Conservation (phyloP, 64 coral and sea anemone genomes). For the Stichodactyla mertensii region DNA sequence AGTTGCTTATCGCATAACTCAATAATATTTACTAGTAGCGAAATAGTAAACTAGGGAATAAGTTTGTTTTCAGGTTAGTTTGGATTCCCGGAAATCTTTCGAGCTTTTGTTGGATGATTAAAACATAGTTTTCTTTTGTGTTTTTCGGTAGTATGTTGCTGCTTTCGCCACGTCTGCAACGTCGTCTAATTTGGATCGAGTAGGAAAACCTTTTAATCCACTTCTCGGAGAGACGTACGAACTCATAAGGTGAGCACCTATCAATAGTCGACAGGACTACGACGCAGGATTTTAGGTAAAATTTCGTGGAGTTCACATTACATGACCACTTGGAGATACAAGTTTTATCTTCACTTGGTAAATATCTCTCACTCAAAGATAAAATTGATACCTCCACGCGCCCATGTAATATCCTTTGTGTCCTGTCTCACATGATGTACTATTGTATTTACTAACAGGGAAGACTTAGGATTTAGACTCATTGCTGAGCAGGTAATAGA, state of each 20-base stretch:
- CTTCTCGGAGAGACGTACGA: constrained; percentile 93
- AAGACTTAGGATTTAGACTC: constrained; percentile 83
- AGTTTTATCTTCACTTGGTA: neutral
- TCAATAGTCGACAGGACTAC: too few species aligned
- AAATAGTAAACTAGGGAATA: too few species aligned
- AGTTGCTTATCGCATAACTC: too few species aligned
- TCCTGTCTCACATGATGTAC: neutral
- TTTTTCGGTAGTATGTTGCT: constrained; percentile 46
- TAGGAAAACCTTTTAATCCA: constrained; percentile 96
- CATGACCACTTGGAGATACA: too few species aligned
- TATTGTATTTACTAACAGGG: constrained; percentile 41
- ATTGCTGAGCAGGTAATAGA: constrained; percentile 80
- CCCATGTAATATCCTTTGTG: too few species aligned
- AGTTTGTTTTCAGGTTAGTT: too few species aligned
- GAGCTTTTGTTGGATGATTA: too few species aligned
- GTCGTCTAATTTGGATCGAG: constrained; percentile 86
- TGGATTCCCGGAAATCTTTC: too few species aligned
- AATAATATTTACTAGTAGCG: too few species aligned
- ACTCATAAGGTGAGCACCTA: constrained; percentile 65
- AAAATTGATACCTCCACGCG: neutral
- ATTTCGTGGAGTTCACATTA: too few species aligned
- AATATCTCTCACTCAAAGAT: too few species aligned
- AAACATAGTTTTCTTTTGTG: neutral
- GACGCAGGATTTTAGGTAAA: too few species aligned
- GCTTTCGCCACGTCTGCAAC: constrained; percentile 92